phyloP scores from a whole-genome alignment of 2,797 vertebrate species.

The Cuniculus paca region DNA sequence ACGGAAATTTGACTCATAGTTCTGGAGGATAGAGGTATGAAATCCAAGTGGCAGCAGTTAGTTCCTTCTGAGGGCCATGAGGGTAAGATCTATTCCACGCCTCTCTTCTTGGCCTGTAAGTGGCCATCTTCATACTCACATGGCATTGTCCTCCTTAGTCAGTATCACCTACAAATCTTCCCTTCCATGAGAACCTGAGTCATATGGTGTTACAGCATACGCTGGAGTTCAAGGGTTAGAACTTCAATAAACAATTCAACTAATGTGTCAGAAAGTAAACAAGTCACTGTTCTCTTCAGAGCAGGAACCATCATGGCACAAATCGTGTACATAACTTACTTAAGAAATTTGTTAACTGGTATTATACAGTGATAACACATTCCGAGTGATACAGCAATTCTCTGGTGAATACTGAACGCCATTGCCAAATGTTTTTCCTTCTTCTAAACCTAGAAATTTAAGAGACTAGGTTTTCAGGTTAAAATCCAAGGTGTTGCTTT shows the following conservation, averaged over 20 bases:
- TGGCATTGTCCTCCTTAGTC: background rate
- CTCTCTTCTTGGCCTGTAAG: background rate
- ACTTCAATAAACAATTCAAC: conserved; percentile 13
- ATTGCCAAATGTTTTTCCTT: conserved; percentile 51
- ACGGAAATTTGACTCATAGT: background rate
- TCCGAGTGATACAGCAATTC: background rate
- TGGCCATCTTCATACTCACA: background rate
- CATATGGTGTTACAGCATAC: background rate
- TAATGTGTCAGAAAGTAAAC: background rate
- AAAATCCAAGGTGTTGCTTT: conserved; percentile 54
- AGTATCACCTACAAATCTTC: background rate
- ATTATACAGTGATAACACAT: background rate
- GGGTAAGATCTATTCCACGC: background rate
- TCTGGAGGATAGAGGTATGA: background rate
- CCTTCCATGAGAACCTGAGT: background rate
- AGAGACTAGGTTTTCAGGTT: conserved; percentile 45
- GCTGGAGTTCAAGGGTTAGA: background rate
- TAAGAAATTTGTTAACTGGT: background rate
- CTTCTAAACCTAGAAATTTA: conserved; percentile 3
- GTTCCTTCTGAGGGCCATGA: conserved; percentile 1
- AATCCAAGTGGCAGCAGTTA: background rate
- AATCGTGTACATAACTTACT: conserved; percentile 9
- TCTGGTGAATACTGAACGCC: conserved; percentile 28
- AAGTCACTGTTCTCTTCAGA: background rate
- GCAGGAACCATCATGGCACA: background rate